phyloP scores from a whole-genome alignment of 2,888 invertebrate species.

The Nomada ruficornis region DNA sequence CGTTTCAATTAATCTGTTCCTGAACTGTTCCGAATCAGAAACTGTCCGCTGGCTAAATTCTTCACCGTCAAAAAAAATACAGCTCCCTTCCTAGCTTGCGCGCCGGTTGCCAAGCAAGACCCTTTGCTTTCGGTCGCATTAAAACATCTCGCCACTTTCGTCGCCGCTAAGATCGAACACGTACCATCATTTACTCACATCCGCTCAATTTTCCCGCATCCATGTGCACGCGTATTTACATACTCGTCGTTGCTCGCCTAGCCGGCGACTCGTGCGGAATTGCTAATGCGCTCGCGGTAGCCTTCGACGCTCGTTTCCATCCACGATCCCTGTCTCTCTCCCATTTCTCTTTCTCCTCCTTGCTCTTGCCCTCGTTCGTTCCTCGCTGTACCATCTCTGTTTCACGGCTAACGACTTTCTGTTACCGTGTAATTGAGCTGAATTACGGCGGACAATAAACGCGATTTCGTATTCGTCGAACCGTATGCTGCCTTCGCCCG shows the following conservation, averaged over 20 bases:
- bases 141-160: conserved; percentile 27
- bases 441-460: conserved; percentile 35
- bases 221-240: conserved; percentile 56
- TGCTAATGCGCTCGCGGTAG: conserved; percentile 38
- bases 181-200: conserved; percentile 62
- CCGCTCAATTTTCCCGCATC: conserved; percentile 51
- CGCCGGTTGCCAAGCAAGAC: conserved; percentile 10
- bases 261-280: conserved; percentile 51
- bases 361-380: background rate
- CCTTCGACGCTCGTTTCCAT: conserved; percentile 3
- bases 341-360: background rate
- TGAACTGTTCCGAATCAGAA: too few relatives aligned
- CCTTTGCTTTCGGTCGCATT: conserved; percentile 2
- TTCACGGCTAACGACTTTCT: conserved; percentile 45
- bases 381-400: background rate
- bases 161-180: conserved; percentile 53
- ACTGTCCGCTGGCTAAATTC: too few relatives aligned
- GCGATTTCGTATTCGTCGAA: conserved; percentile 42
- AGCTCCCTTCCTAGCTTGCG: background rate
- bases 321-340: background rate
- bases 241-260: conserved; percentile 48
- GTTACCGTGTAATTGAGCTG: conserved; percentile 32
- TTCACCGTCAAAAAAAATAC: background rate
- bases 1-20: too few relatives aligned
- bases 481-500: background rate